Conservation (phyloP, 1,140 invertebrate genomes). For the Apis dorsata region DNA sequence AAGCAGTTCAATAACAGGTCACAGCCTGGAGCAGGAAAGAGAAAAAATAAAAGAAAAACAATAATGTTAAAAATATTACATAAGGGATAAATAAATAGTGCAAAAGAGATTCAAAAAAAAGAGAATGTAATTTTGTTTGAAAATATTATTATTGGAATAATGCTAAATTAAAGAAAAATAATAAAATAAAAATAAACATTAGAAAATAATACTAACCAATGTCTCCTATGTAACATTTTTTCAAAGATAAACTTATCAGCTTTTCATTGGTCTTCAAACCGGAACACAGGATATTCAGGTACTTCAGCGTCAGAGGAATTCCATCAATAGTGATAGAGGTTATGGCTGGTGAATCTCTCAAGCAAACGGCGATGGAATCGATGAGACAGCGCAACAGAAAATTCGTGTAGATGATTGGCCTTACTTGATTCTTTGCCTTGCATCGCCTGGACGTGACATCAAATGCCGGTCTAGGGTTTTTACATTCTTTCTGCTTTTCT, state of each 20-base stretch:
- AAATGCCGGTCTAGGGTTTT: conserved; percentile 27
- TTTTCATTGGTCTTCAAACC: conserved; percentile 53
- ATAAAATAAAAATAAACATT: not conserved
- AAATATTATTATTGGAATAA: not conserved
- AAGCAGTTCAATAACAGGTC: conserved; percentile 46
- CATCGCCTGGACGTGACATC: conserved; percentile 44
- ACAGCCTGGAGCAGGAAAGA: conserved; percentile 50
- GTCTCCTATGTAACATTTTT: conserved; percentile 58
- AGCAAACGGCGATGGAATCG: conserved; percentile 55
- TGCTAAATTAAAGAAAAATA: not conserved
- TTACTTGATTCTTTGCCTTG: conserved; percentile 16
- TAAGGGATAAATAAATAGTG: not conserved
- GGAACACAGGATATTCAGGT: conserved; percentile 53
- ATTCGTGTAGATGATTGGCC: conserved; percentile 62
- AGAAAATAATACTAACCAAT: conserved; percentile 44
- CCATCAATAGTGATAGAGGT: conserved; percentile 59
- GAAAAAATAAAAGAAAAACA: not conserved
- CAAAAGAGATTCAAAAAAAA: not conserved
- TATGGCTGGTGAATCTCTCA: conserved; percentile 45
- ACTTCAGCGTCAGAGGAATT: conserved; percentile 55
- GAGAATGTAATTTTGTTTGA: not conserved
- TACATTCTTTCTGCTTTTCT: not conserved
- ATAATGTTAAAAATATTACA: not conserved
- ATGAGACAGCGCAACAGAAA: conserved; percentile 60
- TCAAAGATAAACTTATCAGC: conserved; percentile 46